A percentile compares a stretch with the other conserved stretches of the same genome.
phyloP scores from a whole-genome alignment of 2,888 invertebrate species.

The Protonemura montana region DNA sequence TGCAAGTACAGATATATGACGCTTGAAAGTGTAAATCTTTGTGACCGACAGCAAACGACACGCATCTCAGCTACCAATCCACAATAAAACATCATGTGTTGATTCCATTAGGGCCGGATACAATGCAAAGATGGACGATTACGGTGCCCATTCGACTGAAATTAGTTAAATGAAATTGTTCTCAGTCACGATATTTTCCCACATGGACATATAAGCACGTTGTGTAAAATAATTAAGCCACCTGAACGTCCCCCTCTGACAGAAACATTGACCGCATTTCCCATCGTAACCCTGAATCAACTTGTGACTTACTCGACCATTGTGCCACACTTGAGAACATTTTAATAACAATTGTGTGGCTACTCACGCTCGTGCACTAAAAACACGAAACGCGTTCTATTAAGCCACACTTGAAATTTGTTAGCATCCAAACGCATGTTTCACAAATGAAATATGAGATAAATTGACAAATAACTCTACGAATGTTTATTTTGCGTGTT shows the following conservation, averaged over 20 bases:
- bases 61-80: background rate
- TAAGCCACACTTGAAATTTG: background rate
- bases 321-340: background rate
- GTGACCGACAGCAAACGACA: background rate
- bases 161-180: constrained; percentile 16
- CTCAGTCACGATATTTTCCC: constrained; percentile 13
- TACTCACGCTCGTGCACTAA: background rate
- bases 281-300: background rate
- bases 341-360: background rate
- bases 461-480: constrained; percentile 23
- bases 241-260: background rate
- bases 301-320: background rate
- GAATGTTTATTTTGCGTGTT: constrained; percentile 30
- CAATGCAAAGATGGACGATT: background rate
- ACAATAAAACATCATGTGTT: background rate
- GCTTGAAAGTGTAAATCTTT: background rate
- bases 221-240: constrained; percentile 19
- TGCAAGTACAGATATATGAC: background rate
- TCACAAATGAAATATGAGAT: background rate
- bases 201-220: background rate
- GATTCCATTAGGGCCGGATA: constrained; percentile 23
- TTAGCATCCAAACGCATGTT: background rate
- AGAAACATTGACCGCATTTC: background rate
- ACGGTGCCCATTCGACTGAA: background rate
- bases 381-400: background rate